Evolutionary conservation across 2,888 invertebrate genomes (phyloP).

Genomic region (Rhagonycha fulva): DNA sequence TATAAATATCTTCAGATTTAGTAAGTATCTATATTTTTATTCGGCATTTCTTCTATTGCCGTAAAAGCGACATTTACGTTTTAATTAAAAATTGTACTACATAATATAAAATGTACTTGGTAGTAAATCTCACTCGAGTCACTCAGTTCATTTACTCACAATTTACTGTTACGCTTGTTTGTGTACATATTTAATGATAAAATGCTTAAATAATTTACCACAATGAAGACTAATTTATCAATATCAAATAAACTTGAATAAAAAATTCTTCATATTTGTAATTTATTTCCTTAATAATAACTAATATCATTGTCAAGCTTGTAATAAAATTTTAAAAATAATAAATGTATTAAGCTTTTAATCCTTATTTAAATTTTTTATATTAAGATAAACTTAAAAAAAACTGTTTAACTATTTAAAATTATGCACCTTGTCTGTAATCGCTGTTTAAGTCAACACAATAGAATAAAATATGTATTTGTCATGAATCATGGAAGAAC

Average conservation of each 20-base stretch:
- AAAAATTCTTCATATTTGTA: background rate
- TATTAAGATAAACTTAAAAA: background rate
- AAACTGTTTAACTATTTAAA: slow-evolving; percentile 5
- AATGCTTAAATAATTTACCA: background rate
- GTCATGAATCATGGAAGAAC: slow-evolving; percentile 16
- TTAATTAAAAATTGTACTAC: background rate
- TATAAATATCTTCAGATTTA: background rate
- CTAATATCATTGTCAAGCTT: background rate
- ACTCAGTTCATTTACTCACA: background rate
- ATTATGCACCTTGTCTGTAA: slow-evolving; percentile 4
- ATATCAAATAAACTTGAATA: background rate
- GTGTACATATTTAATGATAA: background rate
- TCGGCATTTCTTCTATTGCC: background rate
- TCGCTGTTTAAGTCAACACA: slow-evolving; percentile 11
- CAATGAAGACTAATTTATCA: background rate
- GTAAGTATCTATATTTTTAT: background rate
- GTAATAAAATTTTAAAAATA: background rate
- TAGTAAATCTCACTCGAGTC: too few relatives aligned
- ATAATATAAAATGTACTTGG: background rate
- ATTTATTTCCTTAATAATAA: background rate
- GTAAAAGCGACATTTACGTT: background rate
- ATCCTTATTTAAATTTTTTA: slow-evolving; percentile 3
- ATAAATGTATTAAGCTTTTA: slow-evolving; percentile 1
- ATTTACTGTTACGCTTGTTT: background rate
- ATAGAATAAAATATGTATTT: slow-evolving; percentile 21